phyloP scores from a whole-genome alignment of 1,140 invertebrate species.

The Leptestheria dahalacensis region DNA sequence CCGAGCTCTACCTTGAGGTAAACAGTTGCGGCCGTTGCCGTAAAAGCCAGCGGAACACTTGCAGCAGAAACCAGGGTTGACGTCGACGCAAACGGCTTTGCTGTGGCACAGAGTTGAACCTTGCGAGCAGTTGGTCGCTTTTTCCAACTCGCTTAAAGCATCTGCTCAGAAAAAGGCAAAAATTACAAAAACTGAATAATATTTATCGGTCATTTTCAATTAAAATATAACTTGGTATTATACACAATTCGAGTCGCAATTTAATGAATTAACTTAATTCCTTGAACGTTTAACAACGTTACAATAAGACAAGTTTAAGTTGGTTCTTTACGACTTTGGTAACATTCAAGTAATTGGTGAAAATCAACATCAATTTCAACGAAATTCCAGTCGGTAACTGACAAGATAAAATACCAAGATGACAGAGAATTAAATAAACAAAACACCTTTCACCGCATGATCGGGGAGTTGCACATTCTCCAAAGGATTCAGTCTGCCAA shows the following conservation, averaged over 20 bases:
- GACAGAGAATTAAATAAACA: not conserved
- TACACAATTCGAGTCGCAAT: not conserved
- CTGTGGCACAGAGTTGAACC: slow-evolving; percentile 56
- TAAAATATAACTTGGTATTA: not conserved
- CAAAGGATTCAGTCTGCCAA: slow-evolving; percentile 45
- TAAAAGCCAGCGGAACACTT: slow-evolving; percentile 60
- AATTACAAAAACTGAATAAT: no score
- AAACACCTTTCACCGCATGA: slow-evolving; percentile 29
- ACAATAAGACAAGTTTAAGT: no score
- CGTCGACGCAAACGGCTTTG: slow-evolving; percentile 66
- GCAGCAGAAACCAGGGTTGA: slow-evolving; percentile 72
- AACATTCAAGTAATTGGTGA: no score
- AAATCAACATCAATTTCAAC: no score
- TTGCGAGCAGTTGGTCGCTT: slow-evolving; percentile 33
- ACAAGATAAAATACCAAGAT: no score
- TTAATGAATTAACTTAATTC: not conserved
- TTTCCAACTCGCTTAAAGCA: slow-evolving; percentile 18
- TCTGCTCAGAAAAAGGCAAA: not conserved
- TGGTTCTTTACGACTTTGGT: no score
- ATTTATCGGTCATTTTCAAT: not conserved
- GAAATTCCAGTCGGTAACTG: no score
- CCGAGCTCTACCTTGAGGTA: slow-evolving; percentile 66
- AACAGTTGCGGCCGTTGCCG: slow-evolving; percentile 79
- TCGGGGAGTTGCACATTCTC: slow-evolving; percentile 51
- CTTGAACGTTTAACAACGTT: no score